Conservation (phyloP, 37 sponge, comb jelly and placozoan genomes). For the Cliona cf. orientalis region DNA sequence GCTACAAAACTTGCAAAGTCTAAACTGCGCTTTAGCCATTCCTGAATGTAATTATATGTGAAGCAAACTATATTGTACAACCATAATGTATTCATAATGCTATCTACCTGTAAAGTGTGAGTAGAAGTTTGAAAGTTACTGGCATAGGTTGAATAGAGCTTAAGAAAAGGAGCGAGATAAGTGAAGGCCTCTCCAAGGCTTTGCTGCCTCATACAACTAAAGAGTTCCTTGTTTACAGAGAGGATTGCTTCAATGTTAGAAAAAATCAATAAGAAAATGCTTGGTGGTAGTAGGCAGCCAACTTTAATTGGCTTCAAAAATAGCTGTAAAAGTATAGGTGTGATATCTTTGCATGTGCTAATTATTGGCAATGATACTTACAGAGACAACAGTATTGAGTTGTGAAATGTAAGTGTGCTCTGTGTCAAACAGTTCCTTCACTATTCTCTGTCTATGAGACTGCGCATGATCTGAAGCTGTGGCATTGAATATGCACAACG, state of each 20-base stretch:
- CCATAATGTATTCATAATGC: neutral
- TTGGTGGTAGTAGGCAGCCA: conserved; percentile 52
- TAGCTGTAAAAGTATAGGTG: conserved; percentile 33
- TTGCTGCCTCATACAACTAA: conserved; percentile 52
- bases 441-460: conserved; percentile 64
- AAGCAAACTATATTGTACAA: neutral
- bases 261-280: conserved; percentile 53
- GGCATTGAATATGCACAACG: neutral
- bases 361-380: conserved; percentile 10
- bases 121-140: conserved; percentile 61
- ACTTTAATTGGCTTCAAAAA: conserved; percentile 79
- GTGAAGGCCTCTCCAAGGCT: conserved; percentile 78
- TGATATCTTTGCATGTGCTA: neutral
- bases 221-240: conserved; percentile 72
- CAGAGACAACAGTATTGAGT: conserved; percentile 57
- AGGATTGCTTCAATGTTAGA: conserved; percentile 80
- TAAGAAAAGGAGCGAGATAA: conserved; percentile 80
- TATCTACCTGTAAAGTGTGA: conserved; percentile 40
- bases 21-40: conserved; percentile 50
- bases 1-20: conserved; percentile 63
- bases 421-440: conserved; percentile 70
- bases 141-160: conserved; percentile 79
- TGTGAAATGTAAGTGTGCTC: conserved; percentile 76
- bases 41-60: conserved; percentile 29
- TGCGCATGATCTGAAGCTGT: neutral